Base-by-base conservation (phyloP, 2,113 vertebrate species). In the Talpa occidentalis region DNA sequence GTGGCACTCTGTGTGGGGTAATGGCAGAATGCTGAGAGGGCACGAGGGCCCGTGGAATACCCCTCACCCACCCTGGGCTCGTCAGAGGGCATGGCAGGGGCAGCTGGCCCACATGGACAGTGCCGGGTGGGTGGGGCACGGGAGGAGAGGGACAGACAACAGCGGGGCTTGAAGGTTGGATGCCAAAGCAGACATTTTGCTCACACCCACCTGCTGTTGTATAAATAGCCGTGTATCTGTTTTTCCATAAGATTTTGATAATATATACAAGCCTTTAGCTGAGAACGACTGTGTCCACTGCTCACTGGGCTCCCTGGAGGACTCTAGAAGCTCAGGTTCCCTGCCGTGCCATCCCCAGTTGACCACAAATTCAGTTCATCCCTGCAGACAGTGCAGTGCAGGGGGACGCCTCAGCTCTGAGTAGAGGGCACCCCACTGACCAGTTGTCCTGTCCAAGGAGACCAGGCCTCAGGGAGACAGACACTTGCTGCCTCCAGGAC, bases 221-320 rank as follows among this genome's bases (percentile, higher is more conserved):
- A 95, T 86, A 90, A 93, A 91, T 15, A 83, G 95, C 85, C 24
- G 78, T 77, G 69, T 77, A 90, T 87, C 97, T 94, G 93, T 94
- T 76, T 96, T 76, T 69, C 94, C 92, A 16, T 91, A 81, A 97
- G 97, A 97, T 91, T 94, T 96, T 96, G 97, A 93, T 93, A 97
- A 98, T 97, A 97, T 94, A 97, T 96, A 60, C 62, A 85, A 92
- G 88, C 73, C 87, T 84, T 88, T 42, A 79, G 90, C 90, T 79
- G 64, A 3, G 28, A 59, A 54, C 12, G 76, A 22, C 67, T 84
- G 16, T 16, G 80, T 56, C 56, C 79, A 15, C 12, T 3, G 17
- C 54, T 47, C 5, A 11, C 73, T 59, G 30, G 10, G 17, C 70
- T 77, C 67, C 67, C n/a, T 19, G 54, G 88, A 52, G 21, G 64